These are phyloP conservation scores for Nomada lathburiana DNA, from an alignment of 2,888 invertebrate species.

Conservation along the genomic window DNA sequence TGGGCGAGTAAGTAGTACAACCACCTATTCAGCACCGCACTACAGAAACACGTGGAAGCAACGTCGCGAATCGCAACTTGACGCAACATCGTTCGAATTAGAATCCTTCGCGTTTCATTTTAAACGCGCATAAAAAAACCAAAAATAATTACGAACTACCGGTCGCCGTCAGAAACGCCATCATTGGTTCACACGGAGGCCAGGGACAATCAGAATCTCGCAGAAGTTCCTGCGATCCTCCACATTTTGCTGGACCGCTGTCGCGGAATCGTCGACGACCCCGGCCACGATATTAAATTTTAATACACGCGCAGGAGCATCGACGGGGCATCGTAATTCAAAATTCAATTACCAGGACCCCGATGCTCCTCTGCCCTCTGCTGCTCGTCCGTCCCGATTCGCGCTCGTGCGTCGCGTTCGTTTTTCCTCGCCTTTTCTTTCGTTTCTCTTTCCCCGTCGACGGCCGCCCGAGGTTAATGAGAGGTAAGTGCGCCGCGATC, in stretches of 20 bases:
- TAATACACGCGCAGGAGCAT: conserved; percentile 42
- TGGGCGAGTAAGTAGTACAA: too few species aligned
- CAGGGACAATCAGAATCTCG: conserved; percentile 25
- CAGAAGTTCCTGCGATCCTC: conserved; percentile 8
- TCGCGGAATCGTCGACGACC: conserved; percentile 16
- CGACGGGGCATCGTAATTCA: conserved; percentile 48
- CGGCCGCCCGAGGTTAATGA: conserved; percentile 54
- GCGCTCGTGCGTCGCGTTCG: conserved; percentile 1
- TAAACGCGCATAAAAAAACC: conserved; percentile 4
- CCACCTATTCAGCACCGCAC: too few species aligned
- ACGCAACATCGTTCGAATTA: neutral
- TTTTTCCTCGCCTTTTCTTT: neutral
- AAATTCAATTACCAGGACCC: conserved; percentile 53
- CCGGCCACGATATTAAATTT: conserved; percentile 47
- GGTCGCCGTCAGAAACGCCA: neutral
- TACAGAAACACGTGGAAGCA: too few species aligned
- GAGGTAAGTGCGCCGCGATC: conserved; percentile 53
- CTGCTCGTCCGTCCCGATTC: neutral
- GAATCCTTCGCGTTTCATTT: conserved; percentile 4
- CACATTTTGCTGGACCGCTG: conserved; percentile 11
- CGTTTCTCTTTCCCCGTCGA: conserved; percentile 15
- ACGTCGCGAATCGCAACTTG: neutral
- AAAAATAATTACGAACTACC: conserved; percentile 11
- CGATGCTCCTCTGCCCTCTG: too few species aligned
- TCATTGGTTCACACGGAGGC: neutral